These are phyloP conservation scores for Amphiprion clarkii DNA, from an alignment of 2,797 vertebrate genomes.

Conservation along the genomic window DNA sequence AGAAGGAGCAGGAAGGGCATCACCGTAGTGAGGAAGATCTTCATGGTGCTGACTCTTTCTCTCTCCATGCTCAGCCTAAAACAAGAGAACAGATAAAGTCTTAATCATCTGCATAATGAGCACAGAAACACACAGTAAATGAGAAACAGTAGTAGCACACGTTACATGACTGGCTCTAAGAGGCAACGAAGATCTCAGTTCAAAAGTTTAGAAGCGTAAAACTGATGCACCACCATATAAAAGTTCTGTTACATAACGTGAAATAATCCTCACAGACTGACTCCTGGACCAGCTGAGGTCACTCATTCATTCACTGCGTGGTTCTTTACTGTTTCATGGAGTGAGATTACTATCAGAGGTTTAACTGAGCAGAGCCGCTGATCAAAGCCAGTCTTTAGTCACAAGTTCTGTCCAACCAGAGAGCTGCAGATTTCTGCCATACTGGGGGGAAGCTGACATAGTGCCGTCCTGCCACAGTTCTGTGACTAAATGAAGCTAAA, in stretches of 20 bases:
- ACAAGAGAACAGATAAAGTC: conserved; percentile 56
- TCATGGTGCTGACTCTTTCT: conserved; percentile 77
- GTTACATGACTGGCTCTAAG: not conserved
- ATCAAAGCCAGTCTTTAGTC: conserved; percentile 69
- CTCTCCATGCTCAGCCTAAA: conserved; percentile 74
- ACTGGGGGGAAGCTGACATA: conserved; percentile 32
- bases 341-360: conserved; percentile 55
- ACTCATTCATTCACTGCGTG: conserved; percentile 33
- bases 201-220: not conserved
- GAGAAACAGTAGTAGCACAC: not conserved
- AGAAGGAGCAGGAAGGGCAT: conserved; percentile 82
- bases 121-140: conserved; percentile 25
- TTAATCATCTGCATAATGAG: conserved; percentile 30
- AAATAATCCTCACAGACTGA: not conserved
- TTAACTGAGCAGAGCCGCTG: conserved; percentile 46
- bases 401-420: conserved; percentile 63
- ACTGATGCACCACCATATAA: not conserved
- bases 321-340: conserved; percentile 52
- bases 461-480: conserved; percentile 43
- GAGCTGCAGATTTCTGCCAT: conserved; percentile 38
- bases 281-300: conserved; percentile 13
- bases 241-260: conserved; percentile 5
- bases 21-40: conserved; percentile 68
- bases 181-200: not conserved
- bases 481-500: conserved; percentile 30